A percentile compares a stretch with the other conserved stretches of the same genome.
Evolutionary conservation across 2,888 invertebrate genomes (phyloP).

Genomic region (Euphydryas editha): DNA sequence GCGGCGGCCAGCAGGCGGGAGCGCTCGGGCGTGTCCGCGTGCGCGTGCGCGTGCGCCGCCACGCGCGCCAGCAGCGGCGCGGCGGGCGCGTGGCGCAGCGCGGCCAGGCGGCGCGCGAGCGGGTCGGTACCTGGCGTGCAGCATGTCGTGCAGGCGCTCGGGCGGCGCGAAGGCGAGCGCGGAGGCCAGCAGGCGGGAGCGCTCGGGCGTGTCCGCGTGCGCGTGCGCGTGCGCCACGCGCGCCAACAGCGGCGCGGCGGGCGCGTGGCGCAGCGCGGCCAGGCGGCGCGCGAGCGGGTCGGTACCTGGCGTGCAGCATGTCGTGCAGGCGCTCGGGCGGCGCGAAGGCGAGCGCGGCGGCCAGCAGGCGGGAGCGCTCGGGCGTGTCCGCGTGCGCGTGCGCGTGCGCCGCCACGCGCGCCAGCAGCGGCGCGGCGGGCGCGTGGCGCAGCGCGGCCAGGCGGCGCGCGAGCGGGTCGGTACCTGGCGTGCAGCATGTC

Average conservation of each 20-base stretch:
- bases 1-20: conserved; percentile 62
- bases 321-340: conserved; percentile 46
- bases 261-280: no score
- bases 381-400: conserved; percentile 54
- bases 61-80: no score
- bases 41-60: conserved; percentile 53
- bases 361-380: conserved; percentile 51
- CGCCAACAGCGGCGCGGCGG: no score
- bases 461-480: conserved; percentile 49
- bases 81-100: no score
- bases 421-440: no score
- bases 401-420: conserved; percentile 54
- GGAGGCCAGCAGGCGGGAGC: conserved; percentile 60
- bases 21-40: conserved; percentile 56
- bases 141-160: conserved; percentile 49
- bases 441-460: background rate
- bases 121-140: conserved; percentile 52
- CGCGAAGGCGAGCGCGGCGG: conserved; percentile 52
- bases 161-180: conserved; percentile 52
- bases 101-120: no score
- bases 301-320: conserved; percentile 48
- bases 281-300: no score
- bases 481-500: conserved; percentile 49
- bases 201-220: conserved; percentile 55
- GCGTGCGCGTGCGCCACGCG: conserved; percentile 55